Base-by-base conservation (phyloP, 2,888 invertebrate genomes). In the Polyploca ridens region DNA sequence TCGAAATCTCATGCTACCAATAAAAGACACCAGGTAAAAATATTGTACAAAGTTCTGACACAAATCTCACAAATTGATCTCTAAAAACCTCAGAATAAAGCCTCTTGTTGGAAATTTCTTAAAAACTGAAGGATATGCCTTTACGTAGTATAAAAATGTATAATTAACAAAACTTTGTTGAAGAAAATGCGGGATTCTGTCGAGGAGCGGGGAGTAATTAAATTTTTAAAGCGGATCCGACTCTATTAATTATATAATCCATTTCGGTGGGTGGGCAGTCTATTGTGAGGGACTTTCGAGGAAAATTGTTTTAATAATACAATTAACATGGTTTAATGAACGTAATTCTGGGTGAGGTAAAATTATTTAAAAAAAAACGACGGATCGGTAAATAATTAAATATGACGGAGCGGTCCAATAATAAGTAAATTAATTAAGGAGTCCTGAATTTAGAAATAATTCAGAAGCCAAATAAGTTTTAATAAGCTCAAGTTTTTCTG, bases 111-210 rank as follows among this genome's bases (percentile, higher is more conserved):
- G 19, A 16, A 54, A 54, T 54, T 10, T 16, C 54, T 54, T 49
- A 54, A 54, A 49, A 58, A 44, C 62, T 58, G 58, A 54, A 46
- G 33, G 54, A 63, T 41, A 61, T 49, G 19, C 59, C 54, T 66
- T 70, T 73, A 70, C 67, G 70, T 64, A 58, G 5, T 63, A 66
- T 68, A 54, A 69, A 68, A 57, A 63, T 63, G 61, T 62, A 58
- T 71, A 71, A 77, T 79, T 75, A 79, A 70, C 19, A 54, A 63
- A 75, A 76, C 67, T 77, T 76, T 69, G 66, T 57, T 19, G 62
- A 33, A 63, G 62, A 74, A 62, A 68, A 68, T 72, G 72, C 62
- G 65, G 66, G 69, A 69, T 70, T 65, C 69, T 70, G 71, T 77
- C 69, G 63, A 65, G 63, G 64, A 63, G 49, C 49, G 16, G 49